phyloP scores from a whole-genome alignment of 2,888 invertebrate genomes.

The Anorthoa munda region DNA sequence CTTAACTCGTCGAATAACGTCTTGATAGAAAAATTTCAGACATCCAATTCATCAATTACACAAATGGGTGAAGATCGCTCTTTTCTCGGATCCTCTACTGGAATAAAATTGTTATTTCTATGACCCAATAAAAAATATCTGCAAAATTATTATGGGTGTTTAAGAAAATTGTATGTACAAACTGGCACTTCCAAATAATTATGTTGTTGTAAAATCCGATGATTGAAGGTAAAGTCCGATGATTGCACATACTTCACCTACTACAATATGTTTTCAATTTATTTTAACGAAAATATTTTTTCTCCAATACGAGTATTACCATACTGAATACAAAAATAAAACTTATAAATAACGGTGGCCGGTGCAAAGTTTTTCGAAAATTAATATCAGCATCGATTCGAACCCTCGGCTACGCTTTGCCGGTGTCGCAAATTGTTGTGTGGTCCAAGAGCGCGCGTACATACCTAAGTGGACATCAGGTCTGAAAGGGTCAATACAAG shows the following conservation, averaged over 20 bases:
- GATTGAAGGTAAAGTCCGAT: neutral
- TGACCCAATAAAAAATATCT: too few relatives aligned
- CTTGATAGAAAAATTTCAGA: too few relatives aligned
- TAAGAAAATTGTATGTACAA: neutral
- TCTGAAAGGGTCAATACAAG: too few relatives aligned
- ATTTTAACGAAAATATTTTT: neutral
- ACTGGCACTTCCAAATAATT: neutral
- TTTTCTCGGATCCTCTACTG: too few relatives aligned
- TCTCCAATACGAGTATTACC: neutral
- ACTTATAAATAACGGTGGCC: conserved; percentile 59
- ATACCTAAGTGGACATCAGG: too few relatives aligned
- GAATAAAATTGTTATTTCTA: too few relatives aligned
- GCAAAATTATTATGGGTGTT: too few relatives aligned
- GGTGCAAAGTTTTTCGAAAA: conserved; percentile 73
- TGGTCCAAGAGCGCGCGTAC: conserved; percentile 7
- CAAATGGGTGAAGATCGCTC: too few relatives aligned
- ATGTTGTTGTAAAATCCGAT: neutral
- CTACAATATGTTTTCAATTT: neutral
- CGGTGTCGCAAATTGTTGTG: conserved; percentile 52
- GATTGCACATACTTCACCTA: neutral
- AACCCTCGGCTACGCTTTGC: conserved; percentile 64
- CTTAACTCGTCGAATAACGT: too few relatives aligned
- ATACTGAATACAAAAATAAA: conserved; percentile 34
- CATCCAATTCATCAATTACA: too few relatives aligned
- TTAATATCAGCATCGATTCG: conserved; percentile 74